A percentile compares a stretch with the other conserved stretches of the same genome.
These are phyloP conservation scores for Aselliscus stoliczkanus DNA, from an alignment of 2,797 vertebrate genomes.

Conservation along the genomic window DNA sequence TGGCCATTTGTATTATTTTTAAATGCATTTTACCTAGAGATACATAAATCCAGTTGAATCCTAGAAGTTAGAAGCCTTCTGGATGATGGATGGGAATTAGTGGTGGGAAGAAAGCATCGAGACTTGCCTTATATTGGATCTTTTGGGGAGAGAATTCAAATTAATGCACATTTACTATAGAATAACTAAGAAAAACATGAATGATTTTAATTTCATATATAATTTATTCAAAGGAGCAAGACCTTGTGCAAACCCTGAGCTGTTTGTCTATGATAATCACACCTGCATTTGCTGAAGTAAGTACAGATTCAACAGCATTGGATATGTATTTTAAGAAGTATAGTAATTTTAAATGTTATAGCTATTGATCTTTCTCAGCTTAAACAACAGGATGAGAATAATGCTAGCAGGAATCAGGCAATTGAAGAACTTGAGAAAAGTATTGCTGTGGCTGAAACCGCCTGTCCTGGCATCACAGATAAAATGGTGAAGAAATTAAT, in stretches of 20 bases:
- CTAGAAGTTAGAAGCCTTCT: background rate
- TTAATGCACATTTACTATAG: background rate
- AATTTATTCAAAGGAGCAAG: conserved; percentile 84
- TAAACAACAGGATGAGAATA: conserved; percentile 92
- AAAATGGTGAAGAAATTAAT: conserved; percentile 94
- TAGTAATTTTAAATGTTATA: conserved; percentile 14
- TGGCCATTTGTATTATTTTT: background rate
- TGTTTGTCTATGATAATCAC: conserved; percentile 91
- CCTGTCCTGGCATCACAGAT: conserved; percentile 93
- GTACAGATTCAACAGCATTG: conserved; percentile 45
- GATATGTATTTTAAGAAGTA: background rate
- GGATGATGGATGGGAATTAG: background rate
- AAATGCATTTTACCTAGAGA: conserved; percentile 15
- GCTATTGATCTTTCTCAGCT: conserved; percentile 80
- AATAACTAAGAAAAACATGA: conserved; percentile 21
- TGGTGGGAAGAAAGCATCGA: background rate
- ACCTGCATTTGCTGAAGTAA: conserved; percentile 91
- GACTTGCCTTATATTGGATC: background rate
- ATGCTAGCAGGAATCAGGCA: conserved; percentile 86
- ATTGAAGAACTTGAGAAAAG: conserved; percentile 94
- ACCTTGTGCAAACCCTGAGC: conserved; percentile 88
- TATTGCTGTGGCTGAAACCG: conserved; percentile 89
- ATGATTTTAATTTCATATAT: conserved; percentile 12
- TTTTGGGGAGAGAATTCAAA: background rate
- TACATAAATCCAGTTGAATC: background rate